Evolutionary conservation across 2,113 vertebrate species (phyloP).

Genomic region (Psettodes erumei): DNA sequence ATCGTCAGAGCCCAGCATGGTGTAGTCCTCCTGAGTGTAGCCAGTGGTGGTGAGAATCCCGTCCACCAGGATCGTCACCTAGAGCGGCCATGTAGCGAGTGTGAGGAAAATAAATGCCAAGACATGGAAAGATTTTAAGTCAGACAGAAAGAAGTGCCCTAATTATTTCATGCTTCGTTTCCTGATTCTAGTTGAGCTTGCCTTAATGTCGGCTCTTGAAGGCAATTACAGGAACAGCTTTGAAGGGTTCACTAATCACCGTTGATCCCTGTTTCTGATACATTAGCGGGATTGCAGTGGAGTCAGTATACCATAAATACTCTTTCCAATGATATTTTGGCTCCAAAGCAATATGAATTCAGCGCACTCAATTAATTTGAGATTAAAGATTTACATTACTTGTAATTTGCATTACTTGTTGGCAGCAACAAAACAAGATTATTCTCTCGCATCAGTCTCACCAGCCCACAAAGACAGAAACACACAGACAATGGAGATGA

Average conservation of each 20-base stretch:
- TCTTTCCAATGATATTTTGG: conserved; percentile 40
- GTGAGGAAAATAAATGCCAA: conserved; percentile 2
- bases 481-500: conserved; percentile 45
- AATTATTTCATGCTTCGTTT: conserved; percentile 70
- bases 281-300: conserved; percentile 44
- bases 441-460: conserved; percentile 53
- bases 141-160: conserved; percentile 53
- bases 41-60: conserved; percentile 93
- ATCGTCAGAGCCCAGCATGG: conserved; percentile 95
- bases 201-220: conserved; percentile 62
- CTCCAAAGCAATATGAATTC: conserved; percentile 37
- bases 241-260: conserved; percentile 67
- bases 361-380: conserved; percentile 49
- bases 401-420: conserved; percentile 27
- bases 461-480: conserved; percentile 45
- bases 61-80: conserved; percentile 94
- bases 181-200: conserved; percentile 60
- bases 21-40: conserved; percentile 93
- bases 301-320: conserved; percentile 59
- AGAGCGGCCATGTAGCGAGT: conserved; percentile 1
- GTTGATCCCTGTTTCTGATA: conserved; percentile 66
- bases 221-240: conserved; percentile 68
- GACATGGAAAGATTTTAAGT: conserved; percentile 52
- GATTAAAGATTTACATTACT: conserved; percentile 61
- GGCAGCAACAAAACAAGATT: conserved; percentile 40